Evolutionary conservation across 23 tunicate genomes (phyloP), one percentile per base, ranked within the genome.

Genomic region (Trididemnum miniatum): DNA sequence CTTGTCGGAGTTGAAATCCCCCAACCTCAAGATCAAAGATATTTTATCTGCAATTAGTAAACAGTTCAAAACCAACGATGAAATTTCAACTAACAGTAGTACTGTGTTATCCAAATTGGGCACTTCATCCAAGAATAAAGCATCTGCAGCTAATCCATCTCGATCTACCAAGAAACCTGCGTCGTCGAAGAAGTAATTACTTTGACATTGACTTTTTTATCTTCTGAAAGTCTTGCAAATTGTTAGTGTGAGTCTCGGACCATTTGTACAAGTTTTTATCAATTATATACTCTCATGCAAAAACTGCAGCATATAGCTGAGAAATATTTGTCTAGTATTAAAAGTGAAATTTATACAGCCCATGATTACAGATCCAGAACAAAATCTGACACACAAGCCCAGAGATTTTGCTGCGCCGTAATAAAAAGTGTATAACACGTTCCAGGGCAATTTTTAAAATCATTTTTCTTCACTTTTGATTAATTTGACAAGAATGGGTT

Each of bases 1-100:
- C 26, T 34, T 87, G 27, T 36, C 71, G 4, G 97, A 92, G 23
- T 26, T 92, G 25, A 87, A 83, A 35, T 49, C 89, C 38, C 86
- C 91, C 26, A 77, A 62, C 35, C 52, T 82, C n/a, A 83, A 83
- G 51, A 12, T 87, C 20, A 60, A 30, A 37, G 79, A 83, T 0
- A 76, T 83, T 63, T 31, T 87, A 2, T 22, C 28, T 20, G 59
- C 59, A 29, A 65, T 86, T 31, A 35, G 28, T 9, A 63, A 81
- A 28, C 31, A 59, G 24, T 91, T 72, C 71, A 83, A 69, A 62
- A 9, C 67, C 0, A 80, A 76, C 49, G 86, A 82, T 37, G 97
- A 86, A 2, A 86, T 86, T 63, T 9, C 40, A 0, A 0, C 71
- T 18, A 77, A 54, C 39, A 4, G 54, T 30, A 29, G 18, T 3